Evolutionary conservation across 2,797 vertebrate species (phyloP).

Genomic region (Rhinoraja longicauda): DNA sequence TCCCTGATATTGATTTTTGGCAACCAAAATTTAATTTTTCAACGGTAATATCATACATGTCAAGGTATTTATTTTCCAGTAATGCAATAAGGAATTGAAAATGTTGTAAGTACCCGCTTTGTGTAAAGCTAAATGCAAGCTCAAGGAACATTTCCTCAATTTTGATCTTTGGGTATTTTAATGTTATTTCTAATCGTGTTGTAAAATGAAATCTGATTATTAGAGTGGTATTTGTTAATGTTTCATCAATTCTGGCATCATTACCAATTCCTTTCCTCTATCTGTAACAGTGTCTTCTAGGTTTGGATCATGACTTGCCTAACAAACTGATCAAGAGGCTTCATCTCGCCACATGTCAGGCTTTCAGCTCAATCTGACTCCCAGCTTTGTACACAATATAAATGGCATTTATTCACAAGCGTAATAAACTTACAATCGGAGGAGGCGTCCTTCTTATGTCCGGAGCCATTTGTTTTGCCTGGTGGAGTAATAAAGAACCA

Average conservation of each 20-base stretch:
- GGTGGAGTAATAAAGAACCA: slow-evolving; percentile 55
- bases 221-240: not conserved
- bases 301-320: not conserved
- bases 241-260: not conserved
- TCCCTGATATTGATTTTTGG: not conserved
- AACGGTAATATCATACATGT: not conserved
- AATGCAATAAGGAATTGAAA: not conserved
- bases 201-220: not conserved
- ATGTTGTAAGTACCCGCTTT: not conserved
- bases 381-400: not conserved
- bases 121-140: not conserved
- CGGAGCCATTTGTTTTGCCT: slow-evolving; percentile 56
- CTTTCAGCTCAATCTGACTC: not conserved
- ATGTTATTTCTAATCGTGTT: not conserved
- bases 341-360: not conserved
- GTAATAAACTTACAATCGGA: slow-evolving; percentile 49
- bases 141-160: not conserved
- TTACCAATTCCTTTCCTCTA: not conserved
- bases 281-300: not conserved
- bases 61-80: not conserved
- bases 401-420: slow-evolving; percentile 46
- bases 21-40: not conserved
- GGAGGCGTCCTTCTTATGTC: slow-evolving; percentile 54
- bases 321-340: not conserved
- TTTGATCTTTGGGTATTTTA: not conserved